Base-by-base conservation (phyloP, 2,888 invertebrate genomes). In the Pandemis corylana region DNA sequence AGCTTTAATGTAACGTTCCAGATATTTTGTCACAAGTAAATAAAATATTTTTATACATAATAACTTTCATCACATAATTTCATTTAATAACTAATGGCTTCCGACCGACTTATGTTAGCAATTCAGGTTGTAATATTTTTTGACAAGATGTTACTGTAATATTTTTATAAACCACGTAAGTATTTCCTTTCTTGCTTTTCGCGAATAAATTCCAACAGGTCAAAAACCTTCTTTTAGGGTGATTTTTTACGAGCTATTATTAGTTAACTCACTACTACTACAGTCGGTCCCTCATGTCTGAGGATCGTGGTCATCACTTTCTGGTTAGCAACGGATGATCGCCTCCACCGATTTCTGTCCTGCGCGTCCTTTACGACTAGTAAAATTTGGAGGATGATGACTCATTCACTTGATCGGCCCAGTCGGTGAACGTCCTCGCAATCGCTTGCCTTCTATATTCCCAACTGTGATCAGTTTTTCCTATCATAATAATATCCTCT, bases 61-160 rank as follows among this genome's bases (percentile, higher is more conserved):
- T 15, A 49, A 12, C 51, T 28, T 15, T 69, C 73, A 59, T 65
- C 73, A 10, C 49, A 49, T 69, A 53, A 53, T 72, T 49, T 53
- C n/a, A 15, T 56, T 73, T 15, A 69, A 69, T 73, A 59, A 59
- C 20, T 56, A 59, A 73, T 42, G 65, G 67, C 72, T 15, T 72
- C 72, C 67, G 62, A 69, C 59, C 65, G 59, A 65, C 49, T 59
- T 71, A 59, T 36, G 49, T 44, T 44, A 62, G 53, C 36, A 46
- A 56, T 36, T 66, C 36, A 6, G 36, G 56, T 46, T 42, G 62
- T 59, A 28, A 59, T 20, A 10, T 28, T 59, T 28, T 59, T 59
- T 59, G 28, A 68, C 51, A 51, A n/a, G n/a, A 51, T n/a, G 5
- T n/a, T n/a, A 59, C 53, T 36, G 13, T 20, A 53, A 62, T 20